These are phyloP conservation scores for Andrena chrysosceles DNA, from an alignment of 2,888 invertebrate species.

Conservation along the genomic window DNA sequence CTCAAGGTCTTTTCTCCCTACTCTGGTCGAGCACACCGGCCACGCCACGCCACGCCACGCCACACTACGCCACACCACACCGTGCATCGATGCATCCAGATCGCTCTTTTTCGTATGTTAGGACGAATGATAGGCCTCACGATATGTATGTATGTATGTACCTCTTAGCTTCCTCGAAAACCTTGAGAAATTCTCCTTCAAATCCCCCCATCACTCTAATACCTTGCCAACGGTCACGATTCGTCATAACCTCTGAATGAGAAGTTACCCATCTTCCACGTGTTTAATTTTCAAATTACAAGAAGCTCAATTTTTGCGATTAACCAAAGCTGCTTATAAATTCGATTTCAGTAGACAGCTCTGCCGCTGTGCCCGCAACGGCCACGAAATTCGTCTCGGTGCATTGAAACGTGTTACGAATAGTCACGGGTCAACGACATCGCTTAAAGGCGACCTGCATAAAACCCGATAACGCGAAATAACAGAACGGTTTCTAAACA, in stretches of 20 bases:
- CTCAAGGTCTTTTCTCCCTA: conserved; percentile 86
- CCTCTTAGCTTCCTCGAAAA: background rate
- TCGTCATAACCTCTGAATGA: background rate
- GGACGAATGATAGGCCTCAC: background rate
- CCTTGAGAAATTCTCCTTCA: background rate
- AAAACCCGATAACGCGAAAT: background rate
- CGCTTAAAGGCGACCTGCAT: conserved; percentile 41
- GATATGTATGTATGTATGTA: background rate
- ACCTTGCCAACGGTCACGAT: background rate
- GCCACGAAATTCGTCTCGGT: conserved; percentile 46
- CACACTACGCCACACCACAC: conserved; percentile 6
- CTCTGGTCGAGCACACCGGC: conserved; percentile 61
- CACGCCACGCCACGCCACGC: conserved; percentile 35
- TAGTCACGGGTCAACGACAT: conserved; percentile 62
- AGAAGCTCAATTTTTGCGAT: background rate
- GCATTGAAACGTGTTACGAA: conserved; percentile 46
- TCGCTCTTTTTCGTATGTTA: conserved; percentile 36
- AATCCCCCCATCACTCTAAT: background rate
- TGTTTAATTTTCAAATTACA: background rate
- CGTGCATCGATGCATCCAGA: conserved; percentile 34
- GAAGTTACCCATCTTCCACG: background rate
- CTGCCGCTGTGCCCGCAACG: conserved; percentile 10
- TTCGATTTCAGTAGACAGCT: background rate
- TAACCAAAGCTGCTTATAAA: background rate
- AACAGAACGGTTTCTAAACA: conserved; percentile 30